These are phyloP conservation scores for Mirza zaza DNA, from an alignment of 2,113 vertebrate species.

Conservation along the genomic window DNA sequence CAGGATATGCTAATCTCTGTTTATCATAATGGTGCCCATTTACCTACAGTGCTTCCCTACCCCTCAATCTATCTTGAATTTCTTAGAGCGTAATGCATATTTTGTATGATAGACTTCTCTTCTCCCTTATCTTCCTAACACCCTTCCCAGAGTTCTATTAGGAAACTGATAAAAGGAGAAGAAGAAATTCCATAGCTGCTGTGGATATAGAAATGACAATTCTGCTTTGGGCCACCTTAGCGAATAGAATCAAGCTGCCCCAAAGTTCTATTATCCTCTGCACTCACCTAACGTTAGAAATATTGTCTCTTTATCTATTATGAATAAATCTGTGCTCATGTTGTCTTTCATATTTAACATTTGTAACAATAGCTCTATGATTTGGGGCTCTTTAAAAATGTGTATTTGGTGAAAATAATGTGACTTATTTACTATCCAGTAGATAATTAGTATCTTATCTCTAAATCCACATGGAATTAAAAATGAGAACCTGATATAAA, in stretches of 20 bases:
- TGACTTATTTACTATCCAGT: background rate
- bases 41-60: background rate
- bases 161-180: background rate
- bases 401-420: conserved; percentile 7
- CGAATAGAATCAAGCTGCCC: background rate
- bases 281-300: background rate
- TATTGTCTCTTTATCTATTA: background rate
- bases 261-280: background rate
- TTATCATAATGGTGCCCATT: background rate
- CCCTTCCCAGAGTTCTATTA: background rate
- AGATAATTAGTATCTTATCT: background rate
- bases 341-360: background rate
- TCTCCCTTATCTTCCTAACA: background rate
- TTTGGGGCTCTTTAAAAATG: background rate
- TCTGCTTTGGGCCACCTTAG: background rate
- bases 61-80: background rate
- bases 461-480: background rate
- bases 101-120: background rate
- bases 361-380: background rate
- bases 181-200: background rate
- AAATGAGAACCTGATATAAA: background rate
- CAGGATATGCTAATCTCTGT: background rate
- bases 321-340: background rate
- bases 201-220: background rate
- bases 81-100: background rate